A percentile compares a stretch with the other conserved stretches of the same genome.
Conservation (phyloP, 2,888 invertebrate species). For the Pristionchus maxplancki region DNA sequence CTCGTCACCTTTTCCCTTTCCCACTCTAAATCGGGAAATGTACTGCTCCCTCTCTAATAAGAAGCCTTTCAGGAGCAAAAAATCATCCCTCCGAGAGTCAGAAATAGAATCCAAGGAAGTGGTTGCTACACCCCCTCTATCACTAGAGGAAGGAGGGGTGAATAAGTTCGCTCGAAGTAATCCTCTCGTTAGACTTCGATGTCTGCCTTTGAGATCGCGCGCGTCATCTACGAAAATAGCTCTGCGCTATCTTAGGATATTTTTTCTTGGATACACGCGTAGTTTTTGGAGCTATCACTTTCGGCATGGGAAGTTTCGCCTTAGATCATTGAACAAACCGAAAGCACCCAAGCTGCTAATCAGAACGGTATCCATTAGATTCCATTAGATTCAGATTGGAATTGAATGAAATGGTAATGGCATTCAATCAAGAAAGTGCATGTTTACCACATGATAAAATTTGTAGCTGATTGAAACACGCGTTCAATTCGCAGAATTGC, state of each 20-base stretch:
- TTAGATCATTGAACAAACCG: too few relatives aligned
- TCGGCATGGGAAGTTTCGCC: too few relatives aligned
- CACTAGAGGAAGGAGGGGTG: background rate
- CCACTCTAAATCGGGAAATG: background rate
- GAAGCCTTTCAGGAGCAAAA: background rate
- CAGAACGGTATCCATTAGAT: too few relatives aligned
- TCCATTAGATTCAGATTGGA: too few relatives aligned
- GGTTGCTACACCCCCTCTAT: background rate
- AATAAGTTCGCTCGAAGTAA: background rate
- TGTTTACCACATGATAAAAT: background rate
- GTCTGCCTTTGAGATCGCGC: background rate
- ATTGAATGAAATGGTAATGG: too few relatives aligned
- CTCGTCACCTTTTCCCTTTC: background rate
- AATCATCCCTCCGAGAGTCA: background rate
- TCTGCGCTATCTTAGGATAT: background rate
- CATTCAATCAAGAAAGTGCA: background rate
- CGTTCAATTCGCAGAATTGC: background rate
- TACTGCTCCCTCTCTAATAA: background rate
- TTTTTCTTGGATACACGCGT: background rate
- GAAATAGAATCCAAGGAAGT: background rate
- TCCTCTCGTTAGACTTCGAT: background rate
- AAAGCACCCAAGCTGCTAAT: background rate
- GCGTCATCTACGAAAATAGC: background rate
- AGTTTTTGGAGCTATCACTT: too few relatives aligned
- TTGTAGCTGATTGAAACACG: background rate